phyloP scores from a whole-genome alignment of 2,797 vertebrate genomes.

The Serranus cabrilla region DNA sequence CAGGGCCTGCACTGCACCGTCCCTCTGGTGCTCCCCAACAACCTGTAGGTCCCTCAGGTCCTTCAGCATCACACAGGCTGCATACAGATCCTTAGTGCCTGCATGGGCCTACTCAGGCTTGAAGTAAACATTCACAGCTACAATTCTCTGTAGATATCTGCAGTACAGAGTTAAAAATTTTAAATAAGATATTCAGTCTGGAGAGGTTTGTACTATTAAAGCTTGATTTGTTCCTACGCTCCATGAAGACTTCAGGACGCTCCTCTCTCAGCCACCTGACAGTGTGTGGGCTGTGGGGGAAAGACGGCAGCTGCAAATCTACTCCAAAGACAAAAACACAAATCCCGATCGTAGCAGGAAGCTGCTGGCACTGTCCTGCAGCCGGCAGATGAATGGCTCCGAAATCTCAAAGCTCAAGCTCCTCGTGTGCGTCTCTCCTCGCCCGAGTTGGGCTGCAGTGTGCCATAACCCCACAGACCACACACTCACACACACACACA shows the following conservation, averaged over 20 bases:
- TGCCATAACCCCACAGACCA: conserved; percentile 58
- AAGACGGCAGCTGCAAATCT: conserved; percentile 59
- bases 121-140: conserved; percentile 47
- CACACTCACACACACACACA: conserved; percentile 38
- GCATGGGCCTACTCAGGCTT: conserved; percentile 18
- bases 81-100: conserved; percentile 17
- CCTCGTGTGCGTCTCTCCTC: conserved; percentile 18
- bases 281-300: conserved; percentile 43
- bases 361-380: conserved; percentile 35
- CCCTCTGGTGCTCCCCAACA: conserved; percentile 47
- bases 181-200: conserved; percentile 6
- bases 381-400: conserved; percentile 38
- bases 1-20: conserved; percentile 2
- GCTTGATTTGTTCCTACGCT: conserved; percentile 35
- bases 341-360: conserved; percentile 43
- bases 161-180: conserved; percentile 9
- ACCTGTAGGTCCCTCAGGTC: conserved; percentile 52
- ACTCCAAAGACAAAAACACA: conserved; percentile 50
- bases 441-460: conserved; percentile 39
- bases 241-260: conserved; percentile 34
- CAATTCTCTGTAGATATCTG: conserved; percentile 6
- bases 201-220: conserved; percentile 30
- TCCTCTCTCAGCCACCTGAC: conserved; percentile 37
- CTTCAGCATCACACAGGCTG: conserved; percentile 27
- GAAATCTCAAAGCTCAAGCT: conserved; percentile 28